A percentile compares a stretch with the other conserved stretches of the same genome.
These are phyloP conservation scores for Teleiodes luculella DNA, from an alignment of 2,888 invertebrate genomes.

Conservation along the genomic window DNA sequence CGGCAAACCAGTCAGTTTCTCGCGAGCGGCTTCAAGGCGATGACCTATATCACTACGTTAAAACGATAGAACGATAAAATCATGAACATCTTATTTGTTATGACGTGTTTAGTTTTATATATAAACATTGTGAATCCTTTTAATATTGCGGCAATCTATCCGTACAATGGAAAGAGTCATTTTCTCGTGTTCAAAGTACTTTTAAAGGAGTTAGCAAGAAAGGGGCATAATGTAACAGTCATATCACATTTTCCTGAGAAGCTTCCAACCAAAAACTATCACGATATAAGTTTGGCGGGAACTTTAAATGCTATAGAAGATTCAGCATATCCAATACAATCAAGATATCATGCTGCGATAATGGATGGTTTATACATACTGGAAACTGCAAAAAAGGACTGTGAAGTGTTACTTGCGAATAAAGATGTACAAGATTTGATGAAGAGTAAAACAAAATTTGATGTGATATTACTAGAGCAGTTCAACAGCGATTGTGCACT, in stretches of 20 bases:
- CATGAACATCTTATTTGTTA: conserved; percentile 18
- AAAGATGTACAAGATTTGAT: conserved; percentile 55
- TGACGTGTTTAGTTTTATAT: conserved; percentile 29
- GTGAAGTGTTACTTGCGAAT: conserved; percentile 53
- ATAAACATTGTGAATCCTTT: conserved; percentile 33
- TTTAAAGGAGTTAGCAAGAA: conserved; percentile 76
- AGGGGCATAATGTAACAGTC: conserved; percentile 83
- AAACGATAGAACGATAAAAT: no score
- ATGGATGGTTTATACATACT: conserved; percentile 35
- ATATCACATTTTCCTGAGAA: conserved; percentile 81
- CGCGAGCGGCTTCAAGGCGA: no score
- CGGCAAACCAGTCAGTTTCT: no score
- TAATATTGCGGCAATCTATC: conserved; percentile 82
- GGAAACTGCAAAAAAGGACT: conserved; percentile 45
- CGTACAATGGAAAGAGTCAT: conserved; percentile 84
- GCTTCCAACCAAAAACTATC: conserved; percentile 72
- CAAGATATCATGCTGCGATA: conserved; percentile 39
- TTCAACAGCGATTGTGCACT: conserved; percentile 86
- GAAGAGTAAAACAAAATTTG: conserved; percentile 75
- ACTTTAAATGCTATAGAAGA: conserved; percentile 41
- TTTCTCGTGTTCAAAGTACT: conserved; percentile 81
- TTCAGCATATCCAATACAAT: no score
- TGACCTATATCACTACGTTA: no score
- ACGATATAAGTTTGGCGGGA: conserved; percentile 75
- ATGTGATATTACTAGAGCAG: conserved; percentile 83